Base-by-base conservation (phyloP, 2,888 invertebrate genomes). In the Yponomeuta sedellus region DNA sequence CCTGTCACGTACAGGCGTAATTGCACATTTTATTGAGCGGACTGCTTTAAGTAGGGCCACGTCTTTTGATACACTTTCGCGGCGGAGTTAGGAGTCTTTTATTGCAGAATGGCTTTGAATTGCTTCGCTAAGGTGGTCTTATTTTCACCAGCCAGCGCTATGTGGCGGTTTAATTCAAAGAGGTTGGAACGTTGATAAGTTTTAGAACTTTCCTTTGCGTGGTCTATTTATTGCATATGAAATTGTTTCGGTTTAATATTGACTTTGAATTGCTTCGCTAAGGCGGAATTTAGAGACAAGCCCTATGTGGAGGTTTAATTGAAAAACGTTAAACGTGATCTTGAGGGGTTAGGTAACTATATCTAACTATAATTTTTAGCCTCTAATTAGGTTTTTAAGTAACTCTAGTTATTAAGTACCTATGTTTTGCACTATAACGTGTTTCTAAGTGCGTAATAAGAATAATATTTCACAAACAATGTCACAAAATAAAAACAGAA, bases 1-100 rank as follows among this genome's bases (percentile, higher is more conserved):
- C 25, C 28, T 25, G 67, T 67, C 67, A 67, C 67, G 67, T 67
- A 57, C 19, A 20, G 19, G 44, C 16, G 67, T 67, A 67, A 67
- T 67, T 63, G 67, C 63, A 63, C 58, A 66, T 63, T 11, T 61
- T 66, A 52, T 25, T 10, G 12, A 66, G 25, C 20, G n/a, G 39
- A 57, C 39, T 20, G 63, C 28, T 22, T 61, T 44, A 20, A 57
- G 56, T 56, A 56, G 28, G 25, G 56, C n/a, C n/a, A 40, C 25
- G 64, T 64, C 25, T 64, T 64, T 52, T 64, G 39, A 34, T 62
- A 62, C 62, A 52, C 44, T 52, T 52, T 52, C 16, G 44, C 16
- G 44, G 44, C 44, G 44, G 44, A 52, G 44, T 52, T 52, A 2
- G 16, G 44, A 52, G 16, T 52, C 44, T 52, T 52, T 52, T 52